Evolutionary conservation across 2,113 vertebrate genomes (phyloP).

Genomic region (Leptocoma aspasia): DNA sequence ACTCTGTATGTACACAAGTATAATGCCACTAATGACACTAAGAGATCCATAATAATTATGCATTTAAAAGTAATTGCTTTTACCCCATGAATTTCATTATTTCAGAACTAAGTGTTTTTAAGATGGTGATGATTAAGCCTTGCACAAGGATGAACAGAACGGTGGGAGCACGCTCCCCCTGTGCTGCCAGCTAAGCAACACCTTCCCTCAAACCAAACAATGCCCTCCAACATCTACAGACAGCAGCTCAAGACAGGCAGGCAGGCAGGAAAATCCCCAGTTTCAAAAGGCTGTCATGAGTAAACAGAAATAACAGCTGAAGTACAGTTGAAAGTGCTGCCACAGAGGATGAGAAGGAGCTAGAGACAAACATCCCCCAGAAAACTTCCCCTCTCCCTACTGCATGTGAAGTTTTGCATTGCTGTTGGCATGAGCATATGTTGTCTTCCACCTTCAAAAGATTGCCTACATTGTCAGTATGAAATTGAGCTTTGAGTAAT

Average conservation of each 20-base stretch:
- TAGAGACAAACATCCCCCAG: not conserved
- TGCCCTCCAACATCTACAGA: not conserved
- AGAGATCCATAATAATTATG: not conserved
- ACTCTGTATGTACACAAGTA: not conserved
- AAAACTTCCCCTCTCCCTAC: not conserved
- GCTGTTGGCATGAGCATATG: not conserved
- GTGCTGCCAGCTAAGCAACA: not conserved
- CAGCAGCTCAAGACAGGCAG: not conserved
- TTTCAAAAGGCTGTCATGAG: not conserved
- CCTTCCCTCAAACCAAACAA: not conserved
- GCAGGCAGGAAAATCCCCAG: not conserved
- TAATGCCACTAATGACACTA: not conserved
- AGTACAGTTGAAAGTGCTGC: not conserved
- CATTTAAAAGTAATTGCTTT: not conserved
- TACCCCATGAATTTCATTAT: not conserved
- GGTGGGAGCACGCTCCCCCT: not conserved
- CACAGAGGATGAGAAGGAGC: not conserved
- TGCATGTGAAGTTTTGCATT: not conserved
- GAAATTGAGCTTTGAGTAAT: not conserved
- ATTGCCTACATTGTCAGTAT: rapidly evolving
- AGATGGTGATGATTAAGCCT: not conserved
- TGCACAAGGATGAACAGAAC: not conserved
- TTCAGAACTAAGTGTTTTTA: not conserved
- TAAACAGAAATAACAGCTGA: not conserved
- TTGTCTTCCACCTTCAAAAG: not conserved